A percentile compares a stretch with the other conserved stretches of the same genome.
Evolutionary conservation across 2,113 vertebrate species (phyloP).

Genomic region (Pithys albifrons): DNA sequence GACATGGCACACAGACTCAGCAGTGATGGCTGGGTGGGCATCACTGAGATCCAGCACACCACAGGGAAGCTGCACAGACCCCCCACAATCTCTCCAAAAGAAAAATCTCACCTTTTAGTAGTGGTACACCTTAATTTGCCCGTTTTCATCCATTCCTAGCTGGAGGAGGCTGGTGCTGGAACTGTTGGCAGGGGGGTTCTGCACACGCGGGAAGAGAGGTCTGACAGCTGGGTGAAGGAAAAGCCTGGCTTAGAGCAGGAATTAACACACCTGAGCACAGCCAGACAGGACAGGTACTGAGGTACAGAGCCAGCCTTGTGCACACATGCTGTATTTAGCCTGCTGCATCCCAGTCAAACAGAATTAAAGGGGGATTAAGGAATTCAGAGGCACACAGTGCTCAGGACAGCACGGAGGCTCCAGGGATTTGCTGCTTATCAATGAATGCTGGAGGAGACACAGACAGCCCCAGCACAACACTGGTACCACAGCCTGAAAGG

Average conservation of each 20-base stretch:
- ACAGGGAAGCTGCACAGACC: rapidly evolving
- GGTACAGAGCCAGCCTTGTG: background rate
- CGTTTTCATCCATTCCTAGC: constrained; percentile 86
- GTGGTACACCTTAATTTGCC: constrained; percentile 84
- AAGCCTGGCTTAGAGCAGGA: background rate
- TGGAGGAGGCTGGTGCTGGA: constrained; percentile 75
- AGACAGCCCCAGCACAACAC: background rate
- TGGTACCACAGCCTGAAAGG: background rate
- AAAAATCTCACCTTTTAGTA: constrained; percentile 64
- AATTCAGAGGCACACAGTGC: background rate
- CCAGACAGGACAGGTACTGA: background rate
- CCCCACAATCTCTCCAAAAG: background rate
- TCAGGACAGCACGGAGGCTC: background rate
- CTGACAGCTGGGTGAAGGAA: constrained; percentile 83
- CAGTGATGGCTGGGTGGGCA: background rate
- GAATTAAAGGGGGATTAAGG: constrained; percentile 12
- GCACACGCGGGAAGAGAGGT: constrained; percentile 72
- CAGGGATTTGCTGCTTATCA: background rate
- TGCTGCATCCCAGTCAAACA: background rate
- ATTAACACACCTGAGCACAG: background rate
- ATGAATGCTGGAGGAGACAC: background rate
- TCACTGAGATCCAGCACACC: rapidly evolving
- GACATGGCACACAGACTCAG: background rate
- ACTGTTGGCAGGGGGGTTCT: constrained; percentile 41
- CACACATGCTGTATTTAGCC: background rate